Conservation (phyloP, 2,113 vertebrate genomes). For the Xyrauchen texanus region DNA sequence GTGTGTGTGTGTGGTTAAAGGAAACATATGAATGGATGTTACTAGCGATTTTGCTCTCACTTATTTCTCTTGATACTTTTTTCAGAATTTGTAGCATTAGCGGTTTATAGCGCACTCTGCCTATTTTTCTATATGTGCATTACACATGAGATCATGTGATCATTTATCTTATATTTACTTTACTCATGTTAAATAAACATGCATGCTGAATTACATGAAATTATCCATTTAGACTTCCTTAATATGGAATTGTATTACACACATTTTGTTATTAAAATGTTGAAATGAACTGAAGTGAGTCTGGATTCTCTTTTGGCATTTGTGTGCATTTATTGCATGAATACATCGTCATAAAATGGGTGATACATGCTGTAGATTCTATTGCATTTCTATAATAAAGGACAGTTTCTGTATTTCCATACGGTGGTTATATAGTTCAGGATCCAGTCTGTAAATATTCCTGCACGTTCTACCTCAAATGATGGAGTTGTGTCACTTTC, state of each 20-base stretch:
- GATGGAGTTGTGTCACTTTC: no score
- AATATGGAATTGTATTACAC: slow-evolving; percentile 39
- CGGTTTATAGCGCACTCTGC: slow-evolving; percentile 46
- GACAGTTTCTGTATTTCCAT: neutral
- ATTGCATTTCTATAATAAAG: slow-evolving; percentile 17
- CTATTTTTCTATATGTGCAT: slow-evolving; percentile 60
- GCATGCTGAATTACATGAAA: no score
- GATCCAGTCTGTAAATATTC: neutral
- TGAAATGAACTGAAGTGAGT: neutral
- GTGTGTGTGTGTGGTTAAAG: neutral
- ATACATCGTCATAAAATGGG: neutral
- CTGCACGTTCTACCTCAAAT: no score
- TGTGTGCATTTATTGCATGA: neutral
- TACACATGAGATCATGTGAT: slow-evolving; percentile 25
- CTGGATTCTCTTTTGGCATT: neutral
- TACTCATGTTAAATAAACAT: slow-evolving; percentile 34
- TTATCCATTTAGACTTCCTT: slow-evolving; percentile 27
- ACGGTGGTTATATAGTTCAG: neutral
- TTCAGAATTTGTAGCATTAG: slow-evolving; percentile 38
- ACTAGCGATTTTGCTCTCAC: neutral
- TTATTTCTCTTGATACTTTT: neutral
- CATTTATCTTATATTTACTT: slow-evolving; percentile 6
- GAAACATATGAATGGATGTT: slow-evolving; percentile 32
- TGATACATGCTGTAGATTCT: no score
- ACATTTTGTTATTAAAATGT: slow-evolving; percentile 50